phyloP scores from a whole-genome alignment of 92 coral and sea anemone genomes.

The Phenganax marumi region DNA sequence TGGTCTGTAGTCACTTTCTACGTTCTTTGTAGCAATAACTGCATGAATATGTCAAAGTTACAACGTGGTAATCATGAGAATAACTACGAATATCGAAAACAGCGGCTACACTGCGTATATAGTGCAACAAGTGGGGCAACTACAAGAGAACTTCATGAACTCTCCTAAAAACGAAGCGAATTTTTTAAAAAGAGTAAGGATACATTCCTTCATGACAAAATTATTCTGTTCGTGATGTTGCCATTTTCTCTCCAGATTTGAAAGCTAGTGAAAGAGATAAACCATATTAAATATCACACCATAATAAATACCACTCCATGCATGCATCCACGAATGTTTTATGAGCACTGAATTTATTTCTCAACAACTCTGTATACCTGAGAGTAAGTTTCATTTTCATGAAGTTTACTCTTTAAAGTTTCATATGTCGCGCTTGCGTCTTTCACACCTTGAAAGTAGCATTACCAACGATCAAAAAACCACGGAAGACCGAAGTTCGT shows the following conservation, averaged over 20 bases:
- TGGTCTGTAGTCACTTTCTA: conserved; percentile 94
- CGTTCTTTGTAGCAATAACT: conserved; percentile 89
- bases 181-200: conserved; percentile 41
- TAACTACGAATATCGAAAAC: not conserved
- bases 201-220: conserved; percentile 98
- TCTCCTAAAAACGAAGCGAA: not conserved
- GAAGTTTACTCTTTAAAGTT: conserved; percentile 74
- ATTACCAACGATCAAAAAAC: not conserved
- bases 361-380: conserved; percentile 61
- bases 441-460: conserved; percentile 64
- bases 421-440: conserved; percentile 70
- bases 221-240: conserved; percentile 96
- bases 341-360: not conserved
- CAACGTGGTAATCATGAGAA: not conserved
- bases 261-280: conserved; percentile 61
- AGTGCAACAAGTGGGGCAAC: not conserved
- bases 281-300: too few species aligned
- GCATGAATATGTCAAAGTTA: not conserved
- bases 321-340: not conserved
- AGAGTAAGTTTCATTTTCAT: conserved; percentile 92
- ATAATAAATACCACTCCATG: not conserved
- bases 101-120: not conserved
- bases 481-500: not conserved
- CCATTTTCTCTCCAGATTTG: conserved; percentile 94
- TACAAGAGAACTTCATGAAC: not conserved